A percentile compares a stretch with the other conserved stretches of the same genome.
These are phyloP conservation scores for Tylochromis polylepis DNA, from an alignment of 2,113 vertebrate genomes.

Conservation along the genomic window DNA sequence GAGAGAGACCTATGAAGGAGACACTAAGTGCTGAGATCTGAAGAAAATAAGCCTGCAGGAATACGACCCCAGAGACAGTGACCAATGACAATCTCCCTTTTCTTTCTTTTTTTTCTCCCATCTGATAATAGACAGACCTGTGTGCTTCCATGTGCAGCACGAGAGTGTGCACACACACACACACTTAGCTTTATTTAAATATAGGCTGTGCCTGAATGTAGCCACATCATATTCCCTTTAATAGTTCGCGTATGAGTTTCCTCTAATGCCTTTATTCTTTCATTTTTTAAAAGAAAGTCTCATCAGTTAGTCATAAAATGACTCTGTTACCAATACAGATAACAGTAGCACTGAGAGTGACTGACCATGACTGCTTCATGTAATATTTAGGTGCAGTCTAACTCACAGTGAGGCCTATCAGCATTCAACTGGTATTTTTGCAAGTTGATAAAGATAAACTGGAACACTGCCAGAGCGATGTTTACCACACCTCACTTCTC, in stretches of 20 bases:
- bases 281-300: not conserved
- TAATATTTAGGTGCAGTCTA: not conserved
- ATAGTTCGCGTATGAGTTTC: not conserved
- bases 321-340: not conserved
- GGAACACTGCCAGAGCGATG: conserved; percentile 4
- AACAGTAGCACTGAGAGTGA: not conserved
- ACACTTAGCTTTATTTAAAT: not conserved
- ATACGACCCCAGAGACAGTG: conserved; percentile 23
- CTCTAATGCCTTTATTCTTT: not conserved
- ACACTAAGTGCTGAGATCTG: conserved; percentile 39
- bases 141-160: not conserved
- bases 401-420: not conserved
- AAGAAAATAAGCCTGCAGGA: conserved; percentile 41
- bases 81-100: conserved; percentile 28
- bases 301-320: conserved; percentile 1
- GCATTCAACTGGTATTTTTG: not conserved
- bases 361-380: not conserved
- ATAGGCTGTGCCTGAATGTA: not conserved
- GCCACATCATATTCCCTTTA: not conserved
- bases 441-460: conserved; percentile 36
- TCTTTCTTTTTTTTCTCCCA: not conserved
- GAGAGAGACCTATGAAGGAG: conserved; percentile 26
- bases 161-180: not conserved
- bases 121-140: conserved; percentile 4
- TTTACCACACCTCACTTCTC: conserved; percentile 31